phyloP scores from a whole-genome alignment of 2,888 invertebrate species.

The Limenitis camilla region DNA sequence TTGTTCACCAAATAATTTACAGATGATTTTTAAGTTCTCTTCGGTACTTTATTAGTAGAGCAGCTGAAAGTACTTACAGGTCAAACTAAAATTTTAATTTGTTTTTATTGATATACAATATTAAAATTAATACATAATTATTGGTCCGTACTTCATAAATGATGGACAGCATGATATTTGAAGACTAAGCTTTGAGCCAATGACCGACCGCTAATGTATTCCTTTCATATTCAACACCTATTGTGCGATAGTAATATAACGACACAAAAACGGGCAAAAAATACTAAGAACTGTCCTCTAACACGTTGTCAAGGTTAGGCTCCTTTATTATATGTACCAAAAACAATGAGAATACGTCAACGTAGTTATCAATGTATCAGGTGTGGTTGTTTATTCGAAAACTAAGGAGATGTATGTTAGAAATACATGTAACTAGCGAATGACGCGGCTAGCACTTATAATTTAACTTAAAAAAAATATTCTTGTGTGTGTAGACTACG shows the following conservation, averaged over 20 bases:
- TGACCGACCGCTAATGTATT: constrained; percentile 61
- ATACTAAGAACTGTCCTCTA: constrained; percentile 43
- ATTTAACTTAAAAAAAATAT: too few relatives aligned
- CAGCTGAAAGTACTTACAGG: too few relatives aligned
- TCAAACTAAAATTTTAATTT: too few relatives aligned
- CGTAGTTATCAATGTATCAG: constrained; percentile 29
- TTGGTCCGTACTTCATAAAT: background rate
- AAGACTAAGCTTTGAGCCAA: constrained; percentile 23
- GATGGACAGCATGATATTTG: constrained; percentile 3
- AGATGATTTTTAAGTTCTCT: too few relatives aligned
- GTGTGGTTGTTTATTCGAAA: constrained; percentile 40
- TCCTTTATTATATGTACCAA: constrained; percentile 30
- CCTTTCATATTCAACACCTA: constrained; percentile 55
- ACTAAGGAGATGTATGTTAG: too few relatives aligned
- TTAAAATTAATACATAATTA: background rate
- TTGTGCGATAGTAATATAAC: constrained; percentile 57
- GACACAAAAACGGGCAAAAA: constrained; percentile 58
- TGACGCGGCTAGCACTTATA: too few relatives aligned
- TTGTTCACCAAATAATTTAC: too few relatives aligned
- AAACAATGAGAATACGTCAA: constrained; percentile 46
- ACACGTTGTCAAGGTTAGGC: constrained; percentile 37
- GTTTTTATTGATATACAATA: too few relatives aligned
- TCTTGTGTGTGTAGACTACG: too few relatives aligned
- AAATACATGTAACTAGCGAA: too few relatives aligned
- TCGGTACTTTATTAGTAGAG: too few relatives aligned